These are phyloP conservation scores for Chloromyia formosa DNA, from an alignment of 2,888 invertebrate genomes.

Conservation along the genomic window DNA sequence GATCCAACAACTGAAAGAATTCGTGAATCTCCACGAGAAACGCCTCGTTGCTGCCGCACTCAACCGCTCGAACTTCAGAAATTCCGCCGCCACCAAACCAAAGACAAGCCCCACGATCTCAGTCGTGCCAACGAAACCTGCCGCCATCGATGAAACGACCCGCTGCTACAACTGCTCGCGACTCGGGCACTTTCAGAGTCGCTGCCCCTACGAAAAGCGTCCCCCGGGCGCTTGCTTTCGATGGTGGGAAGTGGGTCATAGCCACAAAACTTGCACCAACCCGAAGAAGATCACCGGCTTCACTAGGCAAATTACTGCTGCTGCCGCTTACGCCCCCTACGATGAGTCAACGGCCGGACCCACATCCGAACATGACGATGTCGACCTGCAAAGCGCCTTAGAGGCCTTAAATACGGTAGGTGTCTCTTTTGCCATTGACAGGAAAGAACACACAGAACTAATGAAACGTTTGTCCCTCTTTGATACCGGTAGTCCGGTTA, in stretches of 20 bases:
- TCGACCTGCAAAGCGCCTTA: background rate
- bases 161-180: background rate
- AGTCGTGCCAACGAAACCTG: background rate
- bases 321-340: background rate
- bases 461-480: too few species aligned
- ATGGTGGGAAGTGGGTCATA: background rate
- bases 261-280: background rate
- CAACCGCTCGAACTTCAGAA: background rate
- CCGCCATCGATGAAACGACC: background rate
- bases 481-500: too few species aligned
- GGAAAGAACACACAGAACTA: background rate
- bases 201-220: background rate
- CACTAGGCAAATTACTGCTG: background rate
- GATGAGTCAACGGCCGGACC: background rate
- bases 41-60: background rate
- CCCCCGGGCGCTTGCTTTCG: constrained; percentile 2
- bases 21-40: constrained; percentile 45
- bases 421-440: background rate
- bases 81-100: background rate
- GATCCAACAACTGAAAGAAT: constrained; percentile 29
- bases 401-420: background rate
- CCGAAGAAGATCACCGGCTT: too few species aligned
- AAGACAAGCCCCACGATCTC: background rate
- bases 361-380: background rate
- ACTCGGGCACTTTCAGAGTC: background rate